Evolutionary conservation across 1,140 invertebrate genomes (phyloP).

Genomic region (Tetragnatha versicolor): DNA sequence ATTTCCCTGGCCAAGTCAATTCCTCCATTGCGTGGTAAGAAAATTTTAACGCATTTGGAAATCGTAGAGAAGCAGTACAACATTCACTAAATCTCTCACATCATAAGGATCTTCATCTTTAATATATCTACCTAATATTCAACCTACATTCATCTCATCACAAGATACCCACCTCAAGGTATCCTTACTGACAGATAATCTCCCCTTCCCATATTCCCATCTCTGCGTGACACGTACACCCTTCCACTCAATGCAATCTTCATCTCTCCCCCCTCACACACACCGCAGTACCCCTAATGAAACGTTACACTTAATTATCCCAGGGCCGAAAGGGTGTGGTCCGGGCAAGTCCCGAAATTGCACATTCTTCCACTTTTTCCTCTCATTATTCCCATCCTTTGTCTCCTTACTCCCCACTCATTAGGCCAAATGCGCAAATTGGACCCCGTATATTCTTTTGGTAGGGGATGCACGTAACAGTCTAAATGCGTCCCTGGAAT

Average conservation of each 20-base stretch:
- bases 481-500: neutral
- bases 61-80: too few species aligned
- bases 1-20: too few species aligned
- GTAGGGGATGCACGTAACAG: conserved; percentile 3
- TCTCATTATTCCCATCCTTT: neutral
- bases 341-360: neutral
- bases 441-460: neutral
- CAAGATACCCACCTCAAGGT: too few species aligned
- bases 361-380: neutral
- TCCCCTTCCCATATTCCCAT: too few species aligned
- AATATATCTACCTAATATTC: too few species aligned
- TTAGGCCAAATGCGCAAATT: conserved; percentile 5
- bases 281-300: conserved; percentile 7
- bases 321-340: conserved; percentile 4
- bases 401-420: conserved; percentile 1
- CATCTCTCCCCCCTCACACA: neutral
- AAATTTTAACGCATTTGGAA: too few species aligned
- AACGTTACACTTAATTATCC: conserved; percentile 33
- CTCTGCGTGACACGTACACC: too few species aligned
- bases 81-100: too few species aligned
- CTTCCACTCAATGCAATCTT: neutral
- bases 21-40: too few species aligned
- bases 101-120: too few species aligned
- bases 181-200: too few species aligned
- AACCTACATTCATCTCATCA: too few species aligned